These are phyloP conservation scores for Lacanobia wlatinum DNA, from an alignment of 2,888 invertebrate species.

Conservation along the genomic window DNA sequence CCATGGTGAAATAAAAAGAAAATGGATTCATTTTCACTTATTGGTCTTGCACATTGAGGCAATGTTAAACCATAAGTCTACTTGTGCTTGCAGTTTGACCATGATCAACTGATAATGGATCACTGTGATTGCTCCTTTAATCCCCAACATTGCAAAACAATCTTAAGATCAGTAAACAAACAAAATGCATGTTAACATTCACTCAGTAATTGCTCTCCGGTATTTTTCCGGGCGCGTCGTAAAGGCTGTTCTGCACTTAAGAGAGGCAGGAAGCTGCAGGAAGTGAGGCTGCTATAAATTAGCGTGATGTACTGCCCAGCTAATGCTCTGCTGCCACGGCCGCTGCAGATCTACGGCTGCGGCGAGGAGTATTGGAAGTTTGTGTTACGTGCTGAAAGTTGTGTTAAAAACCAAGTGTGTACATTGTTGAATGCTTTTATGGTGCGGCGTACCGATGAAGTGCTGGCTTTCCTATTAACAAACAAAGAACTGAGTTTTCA, in stretches of 20 bases:
- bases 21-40: too few species aligned
- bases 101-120: neutral
- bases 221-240: slow-evolving; percentile 37
- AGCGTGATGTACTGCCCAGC: slow-evolving; percentile 55
- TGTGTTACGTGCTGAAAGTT: neutral
- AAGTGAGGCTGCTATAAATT: slow-evolving; percentile 63
- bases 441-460: neutral
- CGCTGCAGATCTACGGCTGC: slow-evolving; percentile 32
- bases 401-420: neutral
- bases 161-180: neutral
- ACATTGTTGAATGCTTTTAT: neutral
- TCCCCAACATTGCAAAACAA: neutral
- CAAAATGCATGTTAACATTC: slow-evolving; percentile 21
- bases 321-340: slow-evolving; percentile 47
- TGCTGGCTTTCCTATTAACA: neutral
- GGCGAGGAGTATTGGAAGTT: slow-evolving; percentile 24
- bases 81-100: neutral
- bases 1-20: too few species aligned
- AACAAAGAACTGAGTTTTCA: too few species aligned
- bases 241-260: slow-evolving; percentile 48
- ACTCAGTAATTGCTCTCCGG: slow-evolving; percentile 17
- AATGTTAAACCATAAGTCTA: too few species aligned
- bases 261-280: slow-evolving; percentile 56
- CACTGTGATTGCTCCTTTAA: neutral
- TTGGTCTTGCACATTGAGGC: too few species aligned